Percentiles rank a stretch among this genome's conserved stretches.
These are phyloP conservation scores for Silurus aristotelis DNA, from an alignment of 2,797 vertebrate species.

Conservation along the genomic window DNA sequence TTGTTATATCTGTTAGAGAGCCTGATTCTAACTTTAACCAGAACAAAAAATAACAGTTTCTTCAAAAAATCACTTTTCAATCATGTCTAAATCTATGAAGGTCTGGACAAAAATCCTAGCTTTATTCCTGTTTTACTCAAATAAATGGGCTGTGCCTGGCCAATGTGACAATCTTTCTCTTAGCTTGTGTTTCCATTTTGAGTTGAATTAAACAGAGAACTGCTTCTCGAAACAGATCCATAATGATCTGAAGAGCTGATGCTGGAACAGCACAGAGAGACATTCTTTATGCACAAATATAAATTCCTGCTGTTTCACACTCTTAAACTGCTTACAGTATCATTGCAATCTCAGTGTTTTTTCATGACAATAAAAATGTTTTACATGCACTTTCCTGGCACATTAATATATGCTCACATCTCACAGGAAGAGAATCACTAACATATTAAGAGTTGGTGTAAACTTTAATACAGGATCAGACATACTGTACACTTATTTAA, in stretches of 20 bases:
- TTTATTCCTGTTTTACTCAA: slow-evolving; percentile 32
- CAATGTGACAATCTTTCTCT: not conserved
- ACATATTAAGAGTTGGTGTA: not conserved
- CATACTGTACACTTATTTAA: not conserved
- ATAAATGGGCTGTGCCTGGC: not conserved
- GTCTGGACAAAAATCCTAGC: slow-evolving; percentile 13
- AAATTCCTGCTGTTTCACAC: not conserved
- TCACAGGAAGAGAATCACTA: not conserved
- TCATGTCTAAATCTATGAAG: not conserved
- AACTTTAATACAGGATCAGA: not conserved
- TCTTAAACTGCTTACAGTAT: not conserved
- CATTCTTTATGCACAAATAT: not conserved
- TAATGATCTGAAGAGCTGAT: not conserved
- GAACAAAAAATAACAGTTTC: not conserved
- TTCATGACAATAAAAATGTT: not conserved
- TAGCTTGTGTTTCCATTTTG: slow-evolving; percentile 35
- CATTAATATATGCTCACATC: too few relatives aligned
- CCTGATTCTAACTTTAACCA: not conserved
- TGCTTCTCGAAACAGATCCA: slow-evolving; percentile 29
- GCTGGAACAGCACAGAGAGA: not conserved
- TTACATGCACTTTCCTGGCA: not conserved
- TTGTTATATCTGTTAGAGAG: not conserved
- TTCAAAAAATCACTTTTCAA: not conserved
- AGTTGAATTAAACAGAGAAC: slow-evolving; percentile 37
- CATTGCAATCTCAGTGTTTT: not conserved